These are phyloP conservation scores for Pyralis farinalis DNA, from an alignment of 2,888 invertebrate genomes.

Conservation along the genomic window DNA sequence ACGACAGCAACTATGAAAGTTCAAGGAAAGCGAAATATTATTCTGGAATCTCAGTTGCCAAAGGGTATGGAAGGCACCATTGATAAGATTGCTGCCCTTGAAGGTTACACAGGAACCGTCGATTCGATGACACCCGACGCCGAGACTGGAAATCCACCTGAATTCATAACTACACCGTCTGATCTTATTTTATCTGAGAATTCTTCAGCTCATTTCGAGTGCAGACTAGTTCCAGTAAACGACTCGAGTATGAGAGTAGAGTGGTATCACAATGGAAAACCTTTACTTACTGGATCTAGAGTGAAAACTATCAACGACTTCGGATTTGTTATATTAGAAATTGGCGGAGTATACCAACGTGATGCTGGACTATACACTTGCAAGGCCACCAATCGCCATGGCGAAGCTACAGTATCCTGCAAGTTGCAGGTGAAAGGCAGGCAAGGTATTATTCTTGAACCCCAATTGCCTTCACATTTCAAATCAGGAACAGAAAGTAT, in stretches of 20 bases:
- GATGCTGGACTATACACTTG: slow-evolving; percentile 96
- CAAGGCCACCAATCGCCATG: slow-evolving; percentile 95
- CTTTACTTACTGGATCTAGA: slow-evolving; percentile 93
- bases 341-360: slow-evolving; percentile 95
- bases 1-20: slow-evolving; percentile 94
- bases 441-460: slow-evolving; percentile 93
- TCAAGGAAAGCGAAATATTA: slow-evolving; percentile 94
- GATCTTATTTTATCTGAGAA: slow-evolving; percentile 93
- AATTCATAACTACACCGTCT: slow-evolving; percentile 92
- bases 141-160: slow-evolving; percentile 93
- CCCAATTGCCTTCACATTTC: slow-evolving; percentile 93
- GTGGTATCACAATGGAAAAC: slow-evolving; percentile 98
- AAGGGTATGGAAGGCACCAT: slow-evolving; percentile 97
- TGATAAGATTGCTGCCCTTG: slow-evolving; percentile 94
- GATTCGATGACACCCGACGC: slow-evolving; percentile 87
- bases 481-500: slow-evolving; percentile 94
- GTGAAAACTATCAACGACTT: slow-evolving; percentile 98
- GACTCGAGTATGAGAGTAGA: slow-evolving; percentile 97
- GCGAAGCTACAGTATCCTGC: slow-evolving; percentile 94
- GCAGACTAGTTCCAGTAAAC: slow-evolving; percentile 92
- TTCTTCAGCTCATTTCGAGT: slow-evolving; percentile 95
- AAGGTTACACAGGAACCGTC: slow-evolving; percentile 89
- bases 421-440: slow-evolving; percentile 93
- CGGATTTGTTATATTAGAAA: slow-evolving; percentile 97
- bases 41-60: slow-evolving; percentile 94